A percentile compares a stretch with the other conserved stretches of the same genome.
Evolutionary conservation across 2,888 invertebrate species (phyloP).

Genomic region (Calameuta pallipes): DNA sequence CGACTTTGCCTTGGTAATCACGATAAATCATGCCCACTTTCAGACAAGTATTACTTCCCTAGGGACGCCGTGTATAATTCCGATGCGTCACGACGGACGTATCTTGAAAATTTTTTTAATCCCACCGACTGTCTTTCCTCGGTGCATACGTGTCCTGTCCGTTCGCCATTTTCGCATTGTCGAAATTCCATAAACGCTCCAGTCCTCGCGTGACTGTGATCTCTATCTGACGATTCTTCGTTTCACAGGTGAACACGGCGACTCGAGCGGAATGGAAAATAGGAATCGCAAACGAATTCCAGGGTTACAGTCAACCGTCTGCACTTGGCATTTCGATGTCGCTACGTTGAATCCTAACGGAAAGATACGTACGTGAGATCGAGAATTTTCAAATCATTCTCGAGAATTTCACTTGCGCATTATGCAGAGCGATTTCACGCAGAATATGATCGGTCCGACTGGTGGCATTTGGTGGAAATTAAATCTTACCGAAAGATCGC

Average conservation of each 20-base stretch:
- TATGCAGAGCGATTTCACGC: no score
- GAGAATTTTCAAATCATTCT: no score
- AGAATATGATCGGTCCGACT: background rate
- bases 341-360: background rate
- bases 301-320: background rate
- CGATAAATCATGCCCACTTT: background rate
- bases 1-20: background rate
- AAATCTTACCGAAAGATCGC: background rate
- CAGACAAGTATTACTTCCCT: background rate
- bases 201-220: background rate
- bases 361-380: background rate
- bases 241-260: background rate
- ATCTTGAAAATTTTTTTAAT: background rate
- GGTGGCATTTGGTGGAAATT: background rate
- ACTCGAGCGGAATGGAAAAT: background rate
- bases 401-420: no score
- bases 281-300: background rate
- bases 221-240: background rate
- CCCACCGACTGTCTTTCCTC: background rate
- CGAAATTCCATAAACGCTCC: background rate
- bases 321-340: background rate
- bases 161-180: background rate
- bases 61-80: background rate
- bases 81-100: background rate
- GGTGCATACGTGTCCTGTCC: background rate